Base-by-base conservation (phyloP, 2,797 vertebrate genomes). In the Cirrhinus mrigala region DNA sequence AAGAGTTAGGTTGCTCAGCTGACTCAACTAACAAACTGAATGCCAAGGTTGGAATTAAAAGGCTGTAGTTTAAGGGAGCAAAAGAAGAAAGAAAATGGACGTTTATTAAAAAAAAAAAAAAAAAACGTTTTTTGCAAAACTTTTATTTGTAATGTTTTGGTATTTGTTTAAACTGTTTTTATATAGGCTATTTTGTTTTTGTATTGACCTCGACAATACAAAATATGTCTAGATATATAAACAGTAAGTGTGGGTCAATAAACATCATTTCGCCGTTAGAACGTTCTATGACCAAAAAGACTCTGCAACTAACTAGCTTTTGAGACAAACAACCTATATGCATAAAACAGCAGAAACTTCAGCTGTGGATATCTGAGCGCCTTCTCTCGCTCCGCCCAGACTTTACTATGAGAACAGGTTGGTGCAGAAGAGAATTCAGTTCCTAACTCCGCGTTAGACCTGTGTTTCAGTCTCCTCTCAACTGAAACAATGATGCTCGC, bases 351-450 rank as follows among this genome's bases (percentile, higher is more conserved):
- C 44, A 33, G 9, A 40, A 66, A 48, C 11, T n/a, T 68, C 3
- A 66, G 29, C 48, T 27, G 48, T 54, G 60, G 73, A 68, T 37
- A 44, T 77, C n/a, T 68, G 22, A 54, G 75, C 24, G 37, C 48
- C 54, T 78, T 46, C 74, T 44, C 7, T 77, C 89, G 92, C 94
- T 94, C 94, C 94, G 93, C 94, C 94, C 94, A 92, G 89, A 91
- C 88, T 73, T 73, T 89, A 73, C 86, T 89, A 74, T 78, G 91
- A 93, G 91, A 94, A 94, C 94, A 92, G 78, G 90, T 90, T 89
- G 44, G 68, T 29, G 84, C 83, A 81, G 86, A 62, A 29, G n/a
- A 52, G 58, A 77, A 48, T 29, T 50, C 69, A 75, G 86, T 12
- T 44, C 84, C 87, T 86, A 82, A 78, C 70, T 83, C 16, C 3